A percentile compares a stretch with the other conserved stretches of the same genome.
These are phyloP conservation scores for Poeciliopsis turrubarensis DNA, from an alignment of 2,113 vertebrate species.

Conservation along the genomic window DNA sequence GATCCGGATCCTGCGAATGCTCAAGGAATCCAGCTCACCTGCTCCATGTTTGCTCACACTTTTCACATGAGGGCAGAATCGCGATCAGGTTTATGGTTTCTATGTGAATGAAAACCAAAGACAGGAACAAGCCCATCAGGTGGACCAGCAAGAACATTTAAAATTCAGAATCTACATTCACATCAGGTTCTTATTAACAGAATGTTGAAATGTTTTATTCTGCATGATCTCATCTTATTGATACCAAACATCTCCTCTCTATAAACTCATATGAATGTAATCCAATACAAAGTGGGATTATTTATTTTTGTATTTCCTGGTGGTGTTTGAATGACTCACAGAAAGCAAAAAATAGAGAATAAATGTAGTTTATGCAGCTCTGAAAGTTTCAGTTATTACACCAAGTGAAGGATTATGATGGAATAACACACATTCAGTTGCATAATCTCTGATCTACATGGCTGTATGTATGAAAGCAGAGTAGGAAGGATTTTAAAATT, in stretches of 20 bases:
- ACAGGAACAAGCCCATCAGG: neutral
- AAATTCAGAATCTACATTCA: no score
- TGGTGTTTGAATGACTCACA: neutral
- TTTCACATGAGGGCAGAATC: neutral
- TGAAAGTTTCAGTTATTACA: conserved; percentile 50
- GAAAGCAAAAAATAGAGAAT: neutral
- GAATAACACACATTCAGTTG: conserved; percentile 54
- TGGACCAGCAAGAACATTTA: neutral
- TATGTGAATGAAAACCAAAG: neutral
- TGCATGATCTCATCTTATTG: no score
- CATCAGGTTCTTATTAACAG: no score
- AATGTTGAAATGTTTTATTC: no score
- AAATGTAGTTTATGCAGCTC: neutral
- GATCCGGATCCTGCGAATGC: neutral
- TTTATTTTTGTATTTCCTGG: neutral
- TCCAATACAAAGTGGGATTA: no score
- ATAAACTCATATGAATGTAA: no score
- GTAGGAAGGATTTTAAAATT: conserved; percentile 27
- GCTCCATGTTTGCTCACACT: neutral
- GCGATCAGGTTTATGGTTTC: no score
- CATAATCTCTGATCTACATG: conserved; percentile 52
- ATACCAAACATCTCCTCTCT: no score
- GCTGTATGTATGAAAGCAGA: conserved; percentile 17
- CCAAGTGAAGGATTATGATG: conserved; percentile 52
- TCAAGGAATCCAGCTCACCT: neutral